Evolutionary conservation across 2,113 vertebrate species (phyloP).

Genomic region (Formicarius rufipectus): DNA sequence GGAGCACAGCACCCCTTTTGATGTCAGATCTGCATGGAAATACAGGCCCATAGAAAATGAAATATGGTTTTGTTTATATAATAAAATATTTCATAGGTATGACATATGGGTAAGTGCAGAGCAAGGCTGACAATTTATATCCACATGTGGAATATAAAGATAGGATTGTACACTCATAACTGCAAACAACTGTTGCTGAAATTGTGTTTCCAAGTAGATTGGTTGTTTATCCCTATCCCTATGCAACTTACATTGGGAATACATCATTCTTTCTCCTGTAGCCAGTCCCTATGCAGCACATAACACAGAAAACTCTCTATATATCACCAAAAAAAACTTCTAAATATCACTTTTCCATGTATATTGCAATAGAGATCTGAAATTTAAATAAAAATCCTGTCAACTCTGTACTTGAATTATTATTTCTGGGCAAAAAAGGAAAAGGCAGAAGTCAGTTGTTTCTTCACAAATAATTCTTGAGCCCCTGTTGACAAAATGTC

Average conservation of each 20-base stretch:
- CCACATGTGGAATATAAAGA: slow-evolving; percentile 51
- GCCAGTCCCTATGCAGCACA: not conserved
- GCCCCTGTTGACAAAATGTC: not conserved
- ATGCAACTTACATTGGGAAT: not conserved
- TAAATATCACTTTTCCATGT: not conserved
- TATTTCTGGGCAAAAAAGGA: not conserved
- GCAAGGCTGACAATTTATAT: slow-evolving; percentile 52
- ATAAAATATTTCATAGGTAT: slow-evolving; percentile 62
- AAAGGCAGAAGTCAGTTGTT: not conserved
- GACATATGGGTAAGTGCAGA: slow-evolving; percentile 29
- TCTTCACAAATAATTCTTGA: not conserved
- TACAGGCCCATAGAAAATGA: slow-evolving; percentile 32
- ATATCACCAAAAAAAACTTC: not conserved
- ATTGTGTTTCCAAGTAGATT: not conserved
- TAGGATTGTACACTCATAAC: slow-evolving; percentile 38
- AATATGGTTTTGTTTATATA: slow-evolving; percentile 54
- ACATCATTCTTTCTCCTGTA: not conserved
- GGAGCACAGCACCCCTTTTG: not conserved
- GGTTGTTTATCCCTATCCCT: slow-evolving; percentile 12
- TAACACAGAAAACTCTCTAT: not conserved
- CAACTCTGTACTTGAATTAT: not conserved
- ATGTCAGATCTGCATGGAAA: slow-evolving; percentile 26
- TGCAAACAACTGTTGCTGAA: not conserved
- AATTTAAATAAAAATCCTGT: not conserved
- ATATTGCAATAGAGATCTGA: not conserved